phyloP scores from a whole-genome alignment of 2,113 vertebrate genomes.

The Catharus minimus region DNA sequence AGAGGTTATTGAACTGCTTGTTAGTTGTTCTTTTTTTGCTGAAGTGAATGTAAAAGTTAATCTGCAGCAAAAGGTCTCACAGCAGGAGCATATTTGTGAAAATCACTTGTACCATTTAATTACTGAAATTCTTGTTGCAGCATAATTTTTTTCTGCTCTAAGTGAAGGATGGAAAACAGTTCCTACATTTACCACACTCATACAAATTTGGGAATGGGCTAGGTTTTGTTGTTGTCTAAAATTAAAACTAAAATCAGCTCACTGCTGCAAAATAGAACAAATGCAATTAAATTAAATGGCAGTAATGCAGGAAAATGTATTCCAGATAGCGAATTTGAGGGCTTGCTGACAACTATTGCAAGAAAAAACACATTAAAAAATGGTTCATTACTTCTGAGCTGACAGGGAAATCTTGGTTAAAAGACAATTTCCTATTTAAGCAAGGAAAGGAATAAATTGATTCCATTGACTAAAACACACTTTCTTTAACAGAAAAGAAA shows the following conservation, averaged over 20 bases:
- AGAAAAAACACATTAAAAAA: neutral
- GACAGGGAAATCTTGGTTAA: slow-evolving; percentile 1
- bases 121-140: slow-evolving; percentile 24
- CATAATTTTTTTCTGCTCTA: slow-evolving; percentile 18
- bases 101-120: slow-evolving; percentile 32
- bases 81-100: slow-evolving; percentile 22
- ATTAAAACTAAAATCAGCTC: neutral
- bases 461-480: neutral
- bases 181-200: neutral
- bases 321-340: neutral
- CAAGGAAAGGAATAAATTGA: neutral
- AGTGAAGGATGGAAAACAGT: neutral
- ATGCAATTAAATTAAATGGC: neutral
- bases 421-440: neutral
- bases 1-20: slow-evolving; percentile 6
- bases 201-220: neutral
- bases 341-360: neutral
- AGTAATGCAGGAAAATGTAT: neutral
- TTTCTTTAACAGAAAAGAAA: neutral
- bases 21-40: neutral
- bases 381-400: neutral
- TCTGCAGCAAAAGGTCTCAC: slow-evolving; percentile 20
- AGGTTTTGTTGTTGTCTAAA: neutral
- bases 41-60: slow-evolving; percentile 35
- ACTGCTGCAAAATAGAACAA: neutral